Evolutionary conservation across 2,113 vertebrate species (phyloP).

Genomic region (Dicentrarchus labrax): DNA sequence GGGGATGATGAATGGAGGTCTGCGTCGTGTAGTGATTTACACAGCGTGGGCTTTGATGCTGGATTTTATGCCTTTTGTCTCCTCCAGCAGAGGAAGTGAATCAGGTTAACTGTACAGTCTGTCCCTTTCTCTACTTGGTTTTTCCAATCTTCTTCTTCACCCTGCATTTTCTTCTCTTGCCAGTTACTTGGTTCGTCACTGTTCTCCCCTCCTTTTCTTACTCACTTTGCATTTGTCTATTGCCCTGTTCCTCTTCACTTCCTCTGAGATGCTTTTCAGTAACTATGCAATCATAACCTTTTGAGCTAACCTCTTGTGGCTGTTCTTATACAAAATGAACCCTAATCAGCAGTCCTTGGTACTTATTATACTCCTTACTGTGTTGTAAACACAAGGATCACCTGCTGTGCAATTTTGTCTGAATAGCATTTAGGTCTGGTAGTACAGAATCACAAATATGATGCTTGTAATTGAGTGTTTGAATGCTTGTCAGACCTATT

Average conservation of each 20-base stretch:
- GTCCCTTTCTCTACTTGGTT: background rate
- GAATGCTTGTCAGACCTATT: slow-evolving; percentile 13
- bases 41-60: slow-evolving; percentile 60
- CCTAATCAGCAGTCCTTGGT: slow-evolving; percentile 38
- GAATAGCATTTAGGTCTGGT: slow-evolving; percentile 11
- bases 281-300: slow-evolving; percentile 43
- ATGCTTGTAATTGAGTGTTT: slow-evolving; percentile 9
- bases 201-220: background rate
- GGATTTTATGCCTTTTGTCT: slow-evolving; percentile 61
- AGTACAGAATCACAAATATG: background rate
- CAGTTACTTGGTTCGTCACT: slow-evolving; percentile 19
- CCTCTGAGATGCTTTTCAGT: slow-evolving; percentile 28
- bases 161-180: slow-evolving; percentile 13
- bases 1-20: slow-evolving; percentile 42
- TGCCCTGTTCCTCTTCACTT: slow-evolving; percentile 16
- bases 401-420: slow-evolving; percentile 25
- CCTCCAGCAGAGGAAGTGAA: slow-evolving; percentile 27
- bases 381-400: slow-evolving; percentile 31
- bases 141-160: slow-evolving; percentile 21
- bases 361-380: slow-evolving; percentile 22
- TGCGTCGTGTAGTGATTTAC: slow-evolving; percentile 65
- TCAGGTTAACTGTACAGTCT: slow-evolving; percentile 47
- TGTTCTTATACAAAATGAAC: slow-evolving; percentile 34
- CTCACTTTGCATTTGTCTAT: slow-evolving; percentile 30
- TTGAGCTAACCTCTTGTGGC: slow-evolving; percentile 14